These are phyloP conservation scores for Leptopilina drosophilae DNA, from an alignment of 2,888 invertebrate genomes.

Conservation along the genomic window DNA sequence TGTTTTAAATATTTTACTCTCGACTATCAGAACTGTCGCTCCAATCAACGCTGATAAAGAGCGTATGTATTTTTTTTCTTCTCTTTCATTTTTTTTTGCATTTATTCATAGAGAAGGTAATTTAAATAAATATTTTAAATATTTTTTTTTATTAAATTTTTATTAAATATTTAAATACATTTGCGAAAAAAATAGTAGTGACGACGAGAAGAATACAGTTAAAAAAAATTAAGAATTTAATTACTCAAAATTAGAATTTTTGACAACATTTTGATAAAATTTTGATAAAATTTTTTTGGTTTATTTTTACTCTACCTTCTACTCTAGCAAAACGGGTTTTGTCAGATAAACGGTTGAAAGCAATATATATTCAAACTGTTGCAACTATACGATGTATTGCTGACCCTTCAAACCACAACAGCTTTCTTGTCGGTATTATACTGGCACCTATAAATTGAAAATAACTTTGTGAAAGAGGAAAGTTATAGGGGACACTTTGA, in stretches of 20 bases:
- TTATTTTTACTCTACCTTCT: slow-evolving; percentile 1
- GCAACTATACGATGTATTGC: slow-evolving; percentile 20
- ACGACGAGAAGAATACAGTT: too few relatives aligned
- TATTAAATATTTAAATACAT: too few relatives aligned
- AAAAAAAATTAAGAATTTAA: too few relatives aligned
- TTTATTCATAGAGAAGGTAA: too few relatives aligned
- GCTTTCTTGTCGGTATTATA: slow-evolving; percentile 21
- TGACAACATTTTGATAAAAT: too few relatives aligned
- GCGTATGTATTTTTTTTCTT: too few relatives aligned
- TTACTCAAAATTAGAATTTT: too few relatives aligned
- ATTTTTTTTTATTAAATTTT: too few relatives aligned
- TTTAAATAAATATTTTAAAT: too few relatives aligned
- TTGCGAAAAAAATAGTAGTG: background rate
- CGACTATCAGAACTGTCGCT: background rate
- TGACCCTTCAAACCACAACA: slow-evolving; percentile 20
- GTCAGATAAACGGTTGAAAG: slow-evolving; percentile 22
- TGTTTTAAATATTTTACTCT: background rate
- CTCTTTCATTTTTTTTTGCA: too few relatives aligned
- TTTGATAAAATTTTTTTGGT: background rate
- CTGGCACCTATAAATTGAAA: slow-evolving; percentile 6
- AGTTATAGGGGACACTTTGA: background rate
- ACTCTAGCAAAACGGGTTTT: background rate
- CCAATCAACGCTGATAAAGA: background rate
- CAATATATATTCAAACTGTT: slow-evolving; percentile 18
- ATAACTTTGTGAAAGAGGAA: background rate